A percentile compares a stretch with the other conserved stretches of the same genome.
These are phyloP conservation scores for Oligia strigilis DNA, from an alignment of 2,888 invertebrate species.

Conservation along the genomic window DNA sequence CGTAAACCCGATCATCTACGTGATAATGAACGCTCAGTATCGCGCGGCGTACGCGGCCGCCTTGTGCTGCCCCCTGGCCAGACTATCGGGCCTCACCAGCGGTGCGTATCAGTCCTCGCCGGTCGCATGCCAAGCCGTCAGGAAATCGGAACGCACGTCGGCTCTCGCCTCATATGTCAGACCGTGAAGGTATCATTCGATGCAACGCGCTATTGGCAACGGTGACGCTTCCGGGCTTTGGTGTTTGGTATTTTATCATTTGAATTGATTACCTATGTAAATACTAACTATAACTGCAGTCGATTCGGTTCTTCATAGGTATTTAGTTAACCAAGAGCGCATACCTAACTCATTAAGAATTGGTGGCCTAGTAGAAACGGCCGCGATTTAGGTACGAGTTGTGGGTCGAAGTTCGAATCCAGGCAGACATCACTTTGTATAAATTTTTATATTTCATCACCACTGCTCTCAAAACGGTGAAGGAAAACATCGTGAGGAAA, in stretches of 20 bases:
- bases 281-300: neutral
- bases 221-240: conserved; percentile 55
- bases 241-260: conserved; percentile 21
- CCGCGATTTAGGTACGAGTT: no score
- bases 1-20: conserved; percentile 98
- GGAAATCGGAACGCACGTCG: conserved; percentile 83
- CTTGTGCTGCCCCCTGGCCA: conserved; percentile 92
- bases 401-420: neutral
- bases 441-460: neutral
- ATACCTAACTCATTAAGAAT: neutral
- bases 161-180: conserved; percentile 84
- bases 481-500: neutral
- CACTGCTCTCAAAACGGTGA: neutral
- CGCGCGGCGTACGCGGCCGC: conserved; percentile 96
- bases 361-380: no score
- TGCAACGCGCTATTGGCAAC: conserved; percentile 62
- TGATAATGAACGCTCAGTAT: conserved; percentile 98
- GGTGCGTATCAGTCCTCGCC: conserved; percentile 90
- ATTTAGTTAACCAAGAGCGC: neutral
- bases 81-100: conserved; percentile 91
- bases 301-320: neutral
- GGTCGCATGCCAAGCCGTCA: conserved; percentile 79
- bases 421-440: neutral
- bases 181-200: conserved; percentile 86
- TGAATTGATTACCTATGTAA: neutral